Evolutionary conservation across 35 echinoderm and acorn worm genomes (phyloP), one percentile per base, ranked within the genome.

Genomic region (Lytechinus pictus): DNA sequence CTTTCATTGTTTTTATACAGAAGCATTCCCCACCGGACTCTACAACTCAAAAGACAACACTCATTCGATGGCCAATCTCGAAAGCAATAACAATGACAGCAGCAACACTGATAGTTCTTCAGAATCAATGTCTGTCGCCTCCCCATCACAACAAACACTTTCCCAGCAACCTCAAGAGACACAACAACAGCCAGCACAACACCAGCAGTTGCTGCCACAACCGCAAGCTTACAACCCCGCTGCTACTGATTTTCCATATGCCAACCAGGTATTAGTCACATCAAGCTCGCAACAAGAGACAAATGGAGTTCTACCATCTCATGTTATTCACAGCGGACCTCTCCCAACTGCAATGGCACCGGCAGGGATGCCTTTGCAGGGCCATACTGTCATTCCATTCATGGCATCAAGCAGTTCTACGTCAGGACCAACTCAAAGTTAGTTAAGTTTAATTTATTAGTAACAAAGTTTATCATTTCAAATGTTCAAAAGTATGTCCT

Each of bases 51-150:
- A 92, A 52, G 52, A 24, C 53, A 27, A 93, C 19, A 57, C 9
- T 24, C 92, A 93, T 24, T 27, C 52, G 27, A 55, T 57, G 53
- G 52, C 53, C n/a, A 27, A 93, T 28, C 52, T 93, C 9, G 92
- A 93, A 93, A 90, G 88, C 88, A 90, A 90, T 33, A 90, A 90
- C 88, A 90, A 90, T 27, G 52, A 90, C 92, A 93, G 92, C 52
- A 93, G 92, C 92, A 93, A 93, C 92, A 79, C 66, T 79, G 66
- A 79, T 24, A 79, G 66, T 79, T 79, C 66, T 79, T 79, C 66
- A 79, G 66, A 79, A 79, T 79, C 66, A n/a, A 79, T 79, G 66
- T 79, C 66, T 14, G 66, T 79, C 66, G 16, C 66, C 66, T 79
- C 66, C 66, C 66, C 66, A 7, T 79, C 66, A n/a, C 66, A 79